Percentiles rank a stretch among this genome's conserved stretches.
Conservation (phyloP, 2,797 vertebrate genomes). For the Characodon lateralis region DNA sequence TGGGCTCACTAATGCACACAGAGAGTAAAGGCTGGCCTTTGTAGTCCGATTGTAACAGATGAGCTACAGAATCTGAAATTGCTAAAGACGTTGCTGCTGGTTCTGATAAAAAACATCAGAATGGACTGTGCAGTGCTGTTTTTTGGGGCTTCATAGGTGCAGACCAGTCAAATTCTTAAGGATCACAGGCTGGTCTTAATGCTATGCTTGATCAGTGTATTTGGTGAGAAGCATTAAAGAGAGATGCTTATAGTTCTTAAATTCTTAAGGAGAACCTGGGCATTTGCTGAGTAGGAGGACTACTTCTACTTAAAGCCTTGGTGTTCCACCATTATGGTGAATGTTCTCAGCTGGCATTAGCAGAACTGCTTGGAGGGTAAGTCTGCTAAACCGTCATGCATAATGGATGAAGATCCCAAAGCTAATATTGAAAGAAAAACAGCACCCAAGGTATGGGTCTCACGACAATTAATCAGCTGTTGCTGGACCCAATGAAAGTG, state of each 20-base stretch:
- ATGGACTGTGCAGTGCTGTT: no score
- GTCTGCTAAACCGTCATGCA: constrained; percentile 69
- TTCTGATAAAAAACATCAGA: no score
- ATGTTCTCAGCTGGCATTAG: constrained; percentile 64
- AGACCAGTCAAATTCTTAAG: not conserved
- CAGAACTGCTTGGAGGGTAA: constrained; percentile 57
- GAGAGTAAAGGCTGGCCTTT: not conserved
- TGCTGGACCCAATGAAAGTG: constrained; percentile 14
- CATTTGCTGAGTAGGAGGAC: constrained; percentile 69
- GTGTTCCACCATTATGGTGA: constrained; percentile 54
- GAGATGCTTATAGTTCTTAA: not conserved
- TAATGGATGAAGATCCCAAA: constrained; percentile 70
- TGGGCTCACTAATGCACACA: no score
- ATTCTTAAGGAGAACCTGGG: constrained; percentile 37
- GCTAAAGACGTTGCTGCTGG: not conserved
- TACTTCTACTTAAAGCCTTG: constrained; percentile 61
- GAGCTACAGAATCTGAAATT: not conserved
- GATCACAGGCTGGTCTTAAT: not conserved
- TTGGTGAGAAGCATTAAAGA: not conserved
- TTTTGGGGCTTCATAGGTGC: not conserved
- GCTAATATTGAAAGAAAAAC: constrained; percentile 63
- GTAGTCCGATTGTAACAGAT: not conserved
- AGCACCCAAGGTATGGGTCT: constrained; percentile 39
- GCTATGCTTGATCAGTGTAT: not conserved
- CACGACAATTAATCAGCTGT: constrained; percentile 28